Base-by-base conservation (phyloP, 2,113 vertebrate species). In the Callipepla californica region DNA sequence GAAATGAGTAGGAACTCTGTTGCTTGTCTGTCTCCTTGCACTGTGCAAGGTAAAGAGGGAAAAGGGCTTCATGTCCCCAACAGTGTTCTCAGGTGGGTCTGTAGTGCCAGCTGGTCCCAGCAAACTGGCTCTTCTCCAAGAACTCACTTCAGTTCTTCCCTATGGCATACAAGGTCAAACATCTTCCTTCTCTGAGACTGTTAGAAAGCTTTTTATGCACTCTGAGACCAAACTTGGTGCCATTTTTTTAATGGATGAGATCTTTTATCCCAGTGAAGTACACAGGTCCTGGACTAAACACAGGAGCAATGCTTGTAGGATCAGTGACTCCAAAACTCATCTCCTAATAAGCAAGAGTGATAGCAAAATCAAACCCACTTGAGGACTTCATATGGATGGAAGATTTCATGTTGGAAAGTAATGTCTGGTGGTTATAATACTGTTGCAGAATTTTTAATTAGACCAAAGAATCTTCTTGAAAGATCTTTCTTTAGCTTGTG, bases 341-440 rank as follows among this genome's bases (percentile, higher is more conserved):
- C 45, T 47, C 14, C 25, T 74, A 7, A 75, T 16, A 66, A 30
- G 21, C 44, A 59, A 55, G 20, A 61, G 18, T 17, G 30, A 32
- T 28, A 73, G 20, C 14, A 82, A 92, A 69, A 55, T 80, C 30
- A 66, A 57, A 80, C 17, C 58, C 30, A 57, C 14, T 4, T 26
- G 18, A 76, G n/a, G 10, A 17, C 9, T 66, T 94, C 21, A n/a
- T 34, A 13, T 6, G 1, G 4, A 30, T 0, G 2, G 65, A 55
- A 58, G 4, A 44, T 38, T 26, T 67, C 59, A 34, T 14, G 53
- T 77, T 36, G 66, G 13, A 62, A 80, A 90, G 26, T 23, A 48
- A 38, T 0, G 2, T 42, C 70, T 4, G 0, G 3, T 51, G 77
- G 80, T 83, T 77, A 25, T 84, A 44, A 11, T 55, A 45, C n/a